Conservation (phyloP, 1,140 invertebrate genomes). For the Contarinia nasturtii region DNA sequence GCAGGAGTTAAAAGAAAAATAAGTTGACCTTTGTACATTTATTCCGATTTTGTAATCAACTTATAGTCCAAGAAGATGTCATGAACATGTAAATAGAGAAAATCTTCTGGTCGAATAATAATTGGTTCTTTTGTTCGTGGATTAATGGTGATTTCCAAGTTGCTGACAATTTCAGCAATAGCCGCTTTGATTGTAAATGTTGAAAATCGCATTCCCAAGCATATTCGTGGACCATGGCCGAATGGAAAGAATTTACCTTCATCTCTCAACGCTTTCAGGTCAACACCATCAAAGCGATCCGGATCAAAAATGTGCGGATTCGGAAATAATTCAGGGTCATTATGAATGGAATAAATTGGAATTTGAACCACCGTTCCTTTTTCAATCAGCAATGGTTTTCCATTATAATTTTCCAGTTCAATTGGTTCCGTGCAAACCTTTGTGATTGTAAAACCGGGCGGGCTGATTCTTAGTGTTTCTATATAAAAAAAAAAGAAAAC, state of each 20-base stretch:
- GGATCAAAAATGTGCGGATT: slow-evolving; percentile 41
- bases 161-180: slow-evolving; percentile 11
- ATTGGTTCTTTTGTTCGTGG: neutral
- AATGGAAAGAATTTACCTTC: slow-evolving; percentile 29
- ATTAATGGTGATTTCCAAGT: slow-evolving; percentile 11
- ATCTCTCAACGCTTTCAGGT: slow-evolving; percentile 14
- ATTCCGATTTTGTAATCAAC: neutral
- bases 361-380: slow-evolving; percentile 30
- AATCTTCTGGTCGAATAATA: neutral
- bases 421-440: slow-evolving; percentile 25
- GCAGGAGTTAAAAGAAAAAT: no score
- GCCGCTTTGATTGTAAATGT: slow-evolving; percentile 15
- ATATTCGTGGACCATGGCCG: slow-evolving; percentile 40
- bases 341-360: slow-evolving; percentile 41
- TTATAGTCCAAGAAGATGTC: neutral
- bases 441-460: slow-evolving; percentile 26
- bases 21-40: no score
- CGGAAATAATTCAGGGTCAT: slow-evolving; percentile 40
- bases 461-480: slow-evolving; percentile 33
- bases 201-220: slow-evolving; percentile 29
- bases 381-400: slow-evolving; percentile 6
- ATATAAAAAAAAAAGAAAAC: neutral
- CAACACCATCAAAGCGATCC: slow-evolving; percentile 26
- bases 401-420: slow-evolving; percentile 14
- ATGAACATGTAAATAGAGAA: neutral